These are phyloP conservation scores for Drosophila equinoxialis DNA, from an alignment of 1,140 invertebrate species.

Conservation along the genomic window DNA sequence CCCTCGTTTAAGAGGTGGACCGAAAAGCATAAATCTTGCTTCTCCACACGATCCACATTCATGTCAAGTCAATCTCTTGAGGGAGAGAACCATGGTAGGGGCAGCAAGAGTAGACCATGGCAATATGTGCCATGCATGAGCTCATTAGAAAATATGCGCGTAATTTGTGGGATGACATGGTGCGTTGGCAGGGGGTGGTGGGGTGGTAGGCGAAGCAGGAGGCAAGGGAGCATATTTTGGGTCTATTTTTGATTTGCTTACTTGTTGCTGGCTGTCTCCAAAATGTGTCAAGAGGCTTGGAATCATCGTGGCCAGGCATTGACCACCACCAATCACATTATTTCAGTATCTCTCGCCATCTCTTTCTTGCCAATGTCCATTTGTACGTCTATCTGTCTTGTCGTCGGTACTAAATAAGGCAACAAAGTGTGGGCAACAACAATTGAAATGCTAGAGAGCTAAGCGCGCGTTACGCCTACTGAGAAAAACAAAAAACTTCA, in stretches of 20 bases:
- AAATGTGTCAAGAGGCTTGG: constrained; percentile 77
- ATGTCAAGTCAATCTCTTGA: constrained; percentile 18
- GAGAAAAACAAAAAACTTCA: constrained; percentile 73
- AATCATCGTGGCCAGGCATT: constrained; percentile 64
- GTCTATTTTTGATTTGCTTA: constrained; percentile 38
- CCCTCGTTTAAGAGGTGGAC: constrained; percentile 9
- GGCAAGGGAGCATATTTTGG: constrained; percentile 53
- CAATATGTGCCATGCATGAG: constrained; percentile 66
- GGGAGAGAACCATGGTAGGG: constrained; percentile 12
- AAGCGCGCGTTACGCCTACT: constrained; percentile 67
- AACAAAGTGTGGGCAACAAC: constrained; percentile 59
- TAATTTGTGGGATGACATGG: constrained; percentile 65
- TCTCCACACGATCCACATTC: constrained; percentile 17
- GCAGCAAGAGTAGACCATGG: constrained; percentile 62
- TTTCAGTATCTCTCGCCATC: background rate
- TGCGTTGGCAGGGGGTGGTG: constrained; percentile 28
- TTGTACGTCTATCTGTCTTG: background rate
- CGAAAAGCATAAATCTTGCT: constrained; percentile 53
- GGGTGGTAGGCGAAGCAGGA: constrained; percentile 25
- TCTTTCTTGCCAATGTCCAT: background rate
- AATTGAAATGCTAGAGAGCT: constrained; percentile 36
- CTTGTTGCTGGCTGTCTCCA: constrained; percentile 41
- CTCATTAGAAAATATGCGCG: constrained; percentile 81
- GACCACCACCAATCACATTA: constrained; percentile 70
- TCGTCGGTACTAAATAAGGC: constrained; percentile 66